phyloP scores from a whole-genome alignment of 1,140 invertebrate genomes.

The Drosophila repletoides region DNA sequence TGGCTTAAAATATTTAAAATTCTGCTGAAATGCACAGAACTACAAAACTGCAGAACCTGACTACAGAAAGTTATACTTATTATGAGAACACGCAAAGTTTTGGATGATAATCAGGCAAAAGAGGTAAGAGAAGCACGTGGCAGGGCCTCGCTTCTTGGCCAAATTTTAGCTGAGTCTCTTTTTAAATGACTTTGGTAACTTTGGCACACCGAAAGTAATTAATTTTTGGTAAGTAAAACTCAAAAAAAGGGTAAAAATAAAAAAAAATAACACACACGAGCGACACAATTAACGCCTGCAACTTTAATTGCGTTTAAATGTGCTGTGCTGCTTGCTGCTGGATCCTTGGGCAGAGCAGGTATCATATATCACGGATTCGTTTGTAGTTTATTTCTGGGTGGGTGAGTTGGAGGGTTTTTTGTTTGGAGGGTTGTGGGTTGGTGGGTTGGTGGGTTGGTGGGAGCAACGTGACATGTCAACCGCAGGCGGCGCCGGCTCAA shows the following conservation, averaged over 20 bases:
- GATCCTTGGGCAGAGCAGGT: not conserved
- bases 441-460: not conserved
- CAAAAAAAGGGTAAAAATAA: constrained; percentile 1
- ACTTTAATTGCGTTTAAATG: constrained; percentile 78
- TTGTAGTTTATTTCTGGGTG: constrained; percentile 6
- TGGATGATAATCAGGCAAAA: no score
- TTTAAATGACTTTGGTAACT: constrained; percentile 47
- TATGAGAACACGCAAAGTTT: no score
- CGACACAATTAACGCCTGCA: constrained; percentile 69
- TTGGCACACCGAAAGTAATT: constrained; percentile 54
- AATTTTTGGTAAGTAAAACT: constrained; percentile 55
- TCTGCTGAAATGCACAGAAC: no score
- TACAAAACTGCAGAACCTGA: no score
- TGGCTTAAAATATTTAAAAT: no score
- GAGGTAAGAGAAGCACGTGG: no score
- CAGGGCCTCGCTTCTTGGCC: no score
- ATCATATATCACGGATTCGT: constrained; percentile 9
- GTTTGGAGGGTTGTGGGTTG: not conserved
- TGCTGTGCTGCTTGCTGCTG: not conserved
- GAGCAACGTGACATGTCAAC: constrained; percentile 67
- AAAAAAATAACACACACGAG: not conserved
- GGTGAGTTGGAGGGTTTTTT: not conserved
- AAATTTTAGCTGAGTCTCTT: no score
- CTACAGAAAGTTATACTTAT: no score
- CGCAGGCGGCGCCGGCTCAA: constrained; percentile 71